A percentile compares a stretch with the other conserved stretches of the same genome.
Conservation (phyloP, 37 sponge, comb jelly and placozoan genomes). For the Eunapius fragilis region DNA sequence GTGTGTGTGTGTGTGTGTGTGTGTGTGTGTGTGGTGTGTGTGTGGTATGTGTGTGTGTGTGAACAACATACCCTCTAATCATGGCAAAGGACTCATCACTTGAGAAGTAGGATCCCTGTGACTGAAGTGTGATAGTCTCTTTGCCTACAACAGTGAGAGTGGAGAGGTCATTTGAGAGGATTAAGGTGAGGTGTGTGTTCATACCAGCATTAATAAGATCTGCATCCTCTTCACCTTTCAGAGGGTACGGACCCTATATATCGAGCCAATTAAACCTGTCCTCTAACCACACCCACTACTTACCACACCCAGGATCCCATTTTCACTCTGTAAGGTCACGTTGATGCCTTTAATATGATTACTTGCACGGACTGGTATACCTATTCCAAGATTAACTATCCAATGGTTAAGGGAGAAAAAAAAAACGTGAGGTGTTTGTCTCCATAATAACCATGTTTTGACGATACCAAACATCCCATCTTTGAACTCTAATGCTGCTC, state of each 20-base stretch:
- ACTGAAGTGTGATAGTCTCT: constrained; percentile 71
- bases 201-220: constrained; percentile 99
- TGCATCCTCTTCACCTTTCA: constrained; percentile 83
- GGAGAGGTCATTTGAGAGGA: too few species aligned
- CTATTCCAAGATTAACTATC: constrained; percentile 91
- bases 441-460: neutral
- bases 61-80: constrained; percentile 88
- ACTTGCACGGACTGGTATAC: constrained; percentile 93
- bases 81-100: constrained; percentile 98
- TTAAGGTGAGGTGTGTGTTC: too few species aligned
- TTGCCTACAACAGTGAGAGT: neutral
- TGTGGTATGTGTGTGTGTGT: neutral
- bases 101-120: constrained; percentile 85
- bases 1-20: too few species aligned
- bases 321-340: constrained; percentile 95
- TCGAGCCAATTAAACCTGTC: neutral
- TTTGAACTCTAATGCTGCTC: constrained; percentile 94
- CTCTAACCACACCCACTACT: constrained; percentile 3
- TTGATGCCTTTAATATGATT: constrained; percentile 88
- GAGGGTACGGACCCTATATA: constrained; percentile 90
- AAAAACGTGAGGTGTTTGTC: too few species aligned
- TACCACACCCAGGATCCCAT: constrained; percentile 95
- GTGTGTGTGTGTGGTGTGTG: too few species aligned
- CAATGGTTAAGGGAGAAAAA: too few species aligned
- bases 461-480: constrained; percentile 94